Evolutionary conservation across 2,888 invertebrate species (phyloP), one percentile per base, ranked within the genome.

Genomic region (Phortica okadai): DNA sequence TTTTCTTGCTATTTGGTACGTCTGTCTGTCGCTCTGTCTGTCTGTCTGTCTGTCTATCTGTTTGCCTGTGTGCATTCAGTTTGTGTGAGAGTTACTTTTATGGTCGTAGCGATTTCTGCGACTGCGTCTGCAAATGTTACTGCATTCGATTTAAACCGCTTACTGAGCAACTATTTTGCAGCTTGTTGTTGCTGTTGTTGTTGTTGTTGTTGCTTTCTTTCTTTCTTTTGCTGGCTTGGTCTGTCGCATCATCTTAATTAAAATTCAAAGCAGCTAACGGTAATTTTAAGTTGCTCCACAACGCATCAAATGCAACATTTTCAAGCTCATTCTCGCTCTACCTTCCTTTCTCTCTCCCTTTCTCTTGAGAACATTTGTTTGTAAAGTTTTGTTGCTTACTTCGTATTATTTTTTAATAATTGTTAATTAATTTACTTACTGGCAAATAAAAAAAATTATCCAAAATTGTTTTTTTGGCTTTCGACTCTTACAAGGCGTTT

Each of bases 231-330:
- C 83, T 80, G 82, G 80, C 79, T 50, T 50, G 50, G 33, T 33
- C 84, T 85, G 86, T 86, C 88, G 84, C 87, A 86, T 82, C 80
- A 79, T 81, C 83, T 87, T 86, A 86, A 86, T 86, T 86, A 85
- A 84, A 87, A 86, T 86, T 87, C 82, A 83, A 85, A 82, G 83
- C 81, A 84, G 88, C 83, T 86, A 86, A 86, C 86, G 86, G 86
- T 85, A 81, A 77, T 87, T 88, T 86, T 85, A 88, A 87, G 84
- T 85, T 83, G 78, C 81, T 85, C 79, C 80, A 79, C 87, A 84
- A 84, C 83, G 82, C 83, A 87, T 87, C 85, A 84, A 81, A 83
- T 86, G 83, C 81, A 85, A 80, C 83, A 82, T 82, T 81, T 74
- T 76, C 75, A 80, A 64, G 73, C 56, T 59, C 44, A 74, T 50